Percentiles rank a stretch among this genome's conserved stretches.
These are phyloP conservation scores for Tenthredo notha DNA, from an alignment of 2,888 invertebrate species.

Conservation along the genomic window DNA sequence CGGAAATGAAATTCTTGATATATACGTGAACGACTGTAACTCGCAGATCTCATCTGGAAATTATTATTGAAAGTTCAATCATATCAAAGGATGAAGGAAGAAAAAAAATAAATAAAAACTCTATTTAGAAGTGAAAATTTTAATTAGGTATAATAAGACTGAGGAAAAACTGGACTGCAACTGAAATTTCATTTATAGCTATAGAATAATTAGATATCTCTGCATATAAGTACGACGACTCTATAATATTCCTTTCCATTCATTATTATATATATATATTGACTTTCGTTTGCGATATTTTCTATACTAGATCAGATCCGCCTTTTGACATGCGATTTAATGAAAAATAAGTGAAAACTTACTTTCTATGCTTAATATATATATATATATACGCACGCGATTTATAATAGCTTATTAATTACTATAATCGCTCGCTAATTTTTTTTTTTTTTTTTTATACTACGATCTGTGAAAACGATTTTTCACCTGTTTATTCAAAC, in stretches of 20 bases:
- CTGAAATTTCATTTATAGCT: conserved; percentile 26
- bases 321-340: conserved; percentile 20
- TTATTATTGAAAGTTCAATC: conserved; percentile 8
- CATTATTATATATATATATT: background rate
- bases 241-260: background rate
- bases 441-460: background rate
- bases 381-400: background rate
- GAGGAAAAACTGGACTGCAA: conserved; percentile 26
- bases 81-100: background rate
- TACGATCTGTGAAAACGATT: background rate
- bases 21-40: background rate
- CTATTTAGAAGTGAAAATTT: conserved; percentile 32
- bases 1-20: background rate
- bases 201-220: conserved; percentile 13
- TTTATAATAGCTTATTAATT: background rate
- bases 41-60: too few species aligned
- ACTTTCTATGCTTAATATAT: background rate
- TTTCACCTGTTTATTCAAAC: background rate
- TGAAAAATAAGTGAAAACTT: conserved; percentile 16
- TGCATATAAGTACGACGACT: background rate
- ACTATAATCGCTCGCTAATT: background rate
- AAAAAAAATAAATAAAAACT: too few species aligned
- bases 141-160: conserved; percentile 15
- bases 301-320: background rate
- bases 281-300: background rate